A percentile compares a stretch with the other conserved stretches of the same genome.
phyloP scores from a whole-genome alignment of 2,113 vertebrate species.

The Chaenogobius annularis region DNA sequence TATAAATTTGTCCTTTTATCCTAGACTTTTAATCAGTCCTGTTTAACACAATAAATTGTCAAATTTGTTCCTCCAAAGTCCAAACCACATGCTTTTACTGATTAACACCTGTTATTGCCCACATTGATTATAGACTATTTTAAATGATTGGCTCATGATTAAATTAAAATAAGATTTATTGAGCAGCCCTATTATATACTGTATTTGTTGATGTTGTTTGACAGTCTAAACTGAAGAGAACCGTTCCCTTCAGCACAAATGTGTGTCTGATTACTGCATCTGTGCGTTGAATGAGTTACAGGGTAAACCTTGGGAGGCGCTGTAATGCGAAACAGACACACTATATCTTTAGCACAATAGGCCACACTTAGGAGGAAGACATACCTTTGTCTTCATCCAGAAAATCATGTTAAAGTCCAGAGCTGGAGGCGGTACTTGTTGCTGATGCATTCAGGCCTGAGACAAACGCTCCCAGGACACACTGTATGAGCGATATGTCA shows the following conservation, averaged over 20 bases:
- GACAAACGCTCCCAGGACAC: constrained; percentile 51
- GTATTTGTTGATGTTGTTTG: constrained; percentile 5
- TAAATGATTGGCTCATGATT: no score
- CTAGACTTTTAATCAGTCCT: no score
- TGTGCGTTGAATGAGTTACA: constrained; percentile 47
- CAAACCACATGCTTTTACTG: no score
- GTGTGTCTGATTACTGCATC: constrained; percentile 69
- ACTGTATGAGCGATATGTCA: constrained; percentile 40
- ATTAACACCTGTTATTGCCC: no score
- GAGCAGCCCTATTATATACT: neutral
- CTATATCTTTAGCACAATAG: constrained; percentile 51
- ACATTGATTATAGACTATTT: no score
- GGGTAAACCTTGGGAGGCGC: constrained; percentile 51
- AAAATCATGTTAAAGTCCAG: constrained; percentile 61
- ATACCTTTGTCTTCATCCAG: constrained; percentile 59
- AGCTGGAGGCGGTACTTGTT: constrained; percentile 39
- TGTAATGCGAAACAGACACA: constrained; percentile 72
- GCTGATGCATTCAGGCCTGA: constrained; percentile 36
- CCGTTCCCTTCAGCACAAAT: constrained; percentile 63
- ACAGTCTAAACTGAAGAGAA: constrained; percentile 35
- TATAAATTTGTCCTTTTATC: no score
- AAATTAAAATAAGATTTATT: neutral
- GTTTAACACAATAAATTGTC: no score
- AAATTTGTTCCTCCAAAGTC: no score
- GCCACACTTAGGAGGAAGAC: constrained; percentile 56